Base-by-base conservation (phyloP, 1,140 invertebrate genomes). In the Contarinia nasturtii region DNA sequence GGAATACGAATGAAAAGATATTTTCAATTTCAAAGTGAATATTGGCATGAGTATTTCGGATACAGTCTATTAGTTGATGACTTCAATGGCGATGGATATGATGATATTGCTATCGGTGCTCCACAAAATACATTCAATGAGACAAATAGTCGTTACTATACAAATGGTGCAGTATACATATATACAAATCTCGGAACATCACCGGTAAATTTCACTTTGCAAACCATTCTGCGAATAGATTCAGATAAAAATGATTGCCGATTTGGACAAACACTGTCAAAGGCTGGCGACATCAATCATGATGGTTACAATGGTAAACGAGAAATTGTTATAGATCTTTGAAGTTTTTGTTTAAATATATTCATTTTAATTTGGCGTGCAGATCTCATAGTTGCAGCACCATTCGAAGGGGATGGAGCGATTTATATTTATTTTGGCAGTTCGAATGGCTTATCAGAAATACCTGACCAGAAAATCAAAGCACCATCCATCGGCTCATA, bases 301-400 rank as follows among this genome's bases (percentile, higher is more conserved):
- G 75, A 78, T 59, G 68, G 69, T 0, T 76, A 60, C 57, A 66
- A 54, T 52, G 73, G 72, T 74, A 64, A 57, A n/a, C n/a, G n/a
- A n/a, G n/a, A n/a, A 37, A 19, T 46, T 20, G 44, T 42, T 44
- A 42, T 21, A 48, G 33, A 33, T 33, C 44, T 17, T 22, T 17
- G 15, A 43, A 5, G 17, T 19, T 18, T 20, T 20, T 19, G 4
- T 20, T 20, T 5, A 15, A 18, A 20, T 43, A 5, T 20, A 43
- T 43, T 40, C 37, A 11, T 43, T 20, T 19, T 5, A 4, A 43
- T 19, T 12, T 17, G 15, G 22, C 40, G 62, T 66, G 18, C 48
- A 67, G 76, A 77, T 55, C 54, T 78, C 20, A 75, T 73, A 17
- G 67, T 78, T n/a, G 72, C 74, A 34, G 73, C 76, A 5, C 76